Conservation (phyloP, 2,797 vertebrate genomes). For the Alauda arvensis region DNA sequence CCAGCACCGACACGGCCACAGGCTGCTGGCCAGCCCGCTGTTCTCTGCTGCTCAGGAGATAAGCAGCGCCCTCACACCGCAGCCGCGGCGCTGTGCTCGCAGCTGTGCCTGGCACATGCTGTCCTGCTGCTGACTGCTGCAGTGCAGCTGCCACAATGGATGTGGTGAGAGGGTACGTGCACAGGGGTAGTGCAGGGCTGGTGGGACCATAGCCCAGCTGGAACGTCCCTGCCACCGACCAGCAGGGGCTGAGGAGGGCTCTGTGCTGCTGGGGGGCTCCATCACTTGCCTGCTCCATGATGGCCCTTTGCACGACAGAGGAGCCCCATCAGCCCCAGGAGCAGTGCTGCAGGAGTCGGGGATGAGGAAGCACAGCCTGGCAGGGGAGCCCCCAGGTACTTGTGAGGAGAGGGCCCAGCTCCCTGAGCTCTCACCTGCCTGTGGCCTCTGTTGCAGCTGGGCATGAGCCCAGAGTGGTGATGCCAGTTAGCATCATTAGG, state of each 20-base stretch:
- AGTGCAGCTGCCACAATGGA: neutral
- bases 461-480: neutral
- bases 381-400: neutral
- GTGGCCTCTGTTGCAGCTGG: neutral
- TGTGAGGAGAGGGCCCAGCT: neutral
- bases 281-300: fast-evolving
- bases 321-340: neutral
- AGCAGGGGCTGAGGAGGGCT: fast-evolving
- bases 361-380: neutral
- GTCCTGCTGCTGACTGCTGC: neutral
- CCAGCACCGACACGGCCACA: neutral
- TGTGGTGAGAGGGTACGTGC: fast-evolving
- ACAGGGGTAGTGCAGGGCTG: fast-evolving
- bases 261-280: neutral
- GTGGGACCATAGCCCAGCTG: fast-evolving
- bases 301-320: fast-evolving
- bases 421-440: neutral
- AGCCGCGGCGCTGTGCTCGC: neutral
- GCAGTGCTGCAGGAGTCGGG: fast-evolving
- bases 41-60: neutral
- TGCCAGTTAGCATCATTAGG: slow-evolving; percentile 42
- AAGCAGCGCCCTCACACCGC: neutral
- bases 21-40: neutral
- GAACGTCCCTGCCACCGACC: fast-evolving
- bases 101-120: neutral